Percentiles rank a stretch among this genome's conserved stretches.
Conservation (phyloP, 2,888 invertebrate genomes). For the Strigamia maritima region DNA sequence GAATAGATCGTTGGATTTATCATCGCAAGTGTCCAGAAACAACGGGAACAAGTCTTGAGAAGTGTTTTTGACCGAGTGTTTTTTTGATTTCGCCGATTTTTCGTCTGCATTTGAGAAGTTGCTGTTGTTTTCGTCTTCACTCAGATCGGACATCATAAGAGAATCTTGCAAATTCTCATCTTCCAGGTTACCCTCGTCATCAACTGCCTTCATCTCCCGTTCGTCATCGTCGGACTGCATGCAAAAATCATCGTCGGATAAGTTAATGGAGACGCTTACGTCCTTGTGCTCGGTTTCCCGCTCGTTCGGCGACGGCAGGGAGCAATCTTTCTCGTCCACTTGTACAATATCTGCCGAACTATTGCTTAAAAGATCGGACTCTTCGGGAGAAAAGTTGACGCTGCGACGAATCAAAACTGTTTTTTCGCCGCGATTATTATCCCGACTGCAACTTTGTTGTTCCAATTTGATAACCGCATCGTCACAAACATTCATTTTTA, state of each 20-base stretch:
- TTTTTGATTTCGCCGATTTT: neutral
- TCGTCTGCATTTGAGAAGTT: neutral
- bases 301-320: neutral
- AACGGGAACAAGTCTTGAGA: neutral
- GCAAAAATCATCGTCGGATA: neutral
- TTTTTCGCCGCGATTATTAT: neutral
- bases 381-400: neutral
- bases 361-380: neutral
- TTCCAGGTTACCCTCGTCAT: neutral
- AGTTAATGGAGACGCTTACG: neutral
- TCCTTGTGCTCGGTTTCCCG: neutral
- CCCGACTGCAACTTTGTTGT: neutral
- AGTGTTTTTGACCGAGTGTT: neutral
- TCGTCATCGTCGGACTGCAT: neutral
- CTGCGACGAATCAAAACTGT: neutral
- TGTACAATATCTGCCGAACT: neutral
- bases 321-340: neutral
- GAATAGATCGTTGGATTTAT: neutral
- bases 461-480: neutral
- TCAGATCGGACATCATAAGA: conserved; percentile 18
- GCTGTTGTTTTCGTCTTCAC: neutral
- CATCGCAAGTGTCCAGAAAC: neutral
- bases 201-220: neutral
- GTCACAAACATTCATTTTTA: neutral
- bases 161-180: neutral